Evolutionary conservation across 2,888 invertebrate species (phyloP).

Genomic region (Drepanosiphum platanoidis): DNA sequence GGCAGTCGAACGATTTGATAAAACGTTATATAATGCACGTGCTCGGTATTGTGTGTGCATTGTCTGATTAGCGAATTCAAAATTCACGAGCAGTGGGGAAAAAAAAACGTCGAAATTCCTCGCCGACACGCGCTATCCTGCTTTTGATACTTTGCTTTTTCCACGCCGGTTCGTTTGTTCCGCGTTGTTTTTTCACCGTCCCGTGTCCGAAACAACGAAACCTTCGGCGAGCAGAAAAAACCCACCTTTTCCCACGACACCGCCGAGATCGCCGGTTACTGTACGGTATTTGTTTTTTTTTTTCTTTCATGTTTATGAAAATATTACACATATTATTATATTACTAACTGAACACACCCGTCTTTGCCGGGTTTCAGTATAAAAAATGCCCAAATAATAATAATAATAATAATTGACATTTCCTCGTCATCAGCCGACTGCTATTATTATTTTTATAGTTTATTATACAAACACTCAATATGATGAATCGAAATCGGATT

Average conservation of each 20-base stretch:
- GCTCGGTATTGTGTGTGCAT: background rate
- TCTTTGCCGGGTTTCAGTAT: no score
- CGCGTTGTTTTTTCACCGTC: background rate
- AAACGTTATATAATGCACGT: background rate
- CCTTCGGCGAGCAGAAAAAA: background rate
- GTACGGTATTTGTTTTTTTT: background rate
- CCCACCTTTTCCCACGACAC: background rate
- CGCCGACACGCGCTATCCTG: constrained; percentile 5
- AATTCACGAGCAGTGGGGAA: background rate
- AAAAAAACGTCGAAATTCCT: constrained; percentile 2
- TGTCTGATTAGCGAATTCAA: no score
- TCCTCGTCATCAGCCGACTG: no score
- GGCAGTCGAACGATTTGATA: background rate
- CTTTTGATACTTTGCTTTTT: constrained; percentile 24
- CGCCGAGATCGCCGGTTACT: background rate
- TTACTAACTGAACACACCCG: background rate
- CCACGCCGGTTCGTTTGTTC: background rate
- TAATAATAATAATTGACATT: no score
- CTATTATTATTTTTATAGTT: no score
- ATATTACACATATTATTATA: background rate
- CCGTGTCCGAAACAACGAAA: no score
- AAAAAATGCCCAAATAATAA: no score
- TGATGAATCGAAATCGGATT: no score
- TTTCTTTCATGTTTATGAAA: background rate
- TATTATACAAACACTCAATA: no score